phyloP scores from a whole-genome alignment of 1,140 invertebrate species.

The Brachionus rotundiformis region DNA sequence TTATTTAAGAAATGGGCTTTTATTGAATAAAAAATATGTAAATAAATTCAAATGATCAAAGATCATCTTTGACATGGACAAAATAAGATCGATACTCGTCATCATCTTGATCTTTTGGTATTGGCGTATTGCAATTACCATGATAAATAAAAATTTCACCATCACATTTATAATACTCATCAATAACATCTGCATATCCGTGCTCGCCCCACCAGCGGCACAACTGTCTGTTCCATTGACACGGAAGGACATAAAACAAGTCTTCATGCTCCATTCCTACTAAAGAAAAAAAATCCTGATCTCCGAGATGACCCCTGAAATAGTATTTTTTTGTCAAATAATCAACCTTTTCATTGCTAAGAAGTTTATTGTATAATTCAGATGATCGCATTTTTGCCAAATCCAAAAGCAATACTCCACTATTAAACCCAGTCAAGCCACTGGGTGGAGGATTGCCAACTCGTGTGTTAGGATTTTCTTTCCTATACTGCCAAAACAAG shows the following conservation, averaged over 20 bases:
- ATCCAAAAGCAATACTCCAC: slow-evolving; percentile 76
- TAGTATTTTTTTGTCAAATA: slow-evolving; percentile 72
- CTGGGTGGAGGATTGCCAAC: slow-evolving; percentile 68
- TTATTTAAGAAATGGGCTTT: too few relatives aligned
- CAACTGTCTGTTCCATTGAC: slow-evolving; percentile 80
- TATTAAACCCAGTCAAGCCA: slow-evolving; percentile 78
- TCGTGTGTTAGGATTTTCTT: slow-evolving; percentile 68
- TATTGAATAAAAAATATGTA: slow-evolving; percentile 13
- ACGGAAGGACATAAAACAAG: slow-evolving; percentile 76
- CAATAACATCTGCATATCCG: slow-evolving; percentile 76
- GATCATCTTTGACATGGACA: slow-evolving; percentile 17
- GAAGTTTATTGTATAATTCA: slow-evolving; percentile 67
- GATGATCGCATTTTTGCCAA: slow-evolving; percentile 72
- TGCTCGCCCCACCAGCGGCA: slow-evolving; percentile 81
- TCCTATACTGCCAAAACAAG: slow-evolving; percentile 72
- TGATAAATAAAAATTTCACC: slow-evolving; percentile 73
- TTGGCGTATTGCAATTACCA: slow-evolving; percentile 80
- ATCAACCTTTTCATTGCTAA: slow-evolving; percentile 68
- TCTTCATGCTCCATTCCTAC: slow-evolving; percentile 73
- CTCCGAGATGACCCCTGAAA: slow-evolving; percentile 77
- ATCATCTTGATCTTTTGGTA: slow-evolving; percentile 64
- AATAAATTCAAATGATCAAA: not conserved
- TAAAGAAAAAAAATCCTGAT: slow-evolving; percentile 83
- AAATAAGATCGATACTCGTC: slow-evolving; percentile 6
- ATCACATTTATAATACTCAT: slow-evolving; percentile 74